Base-by-base conservation (phyloP, 1,140 invertebrate genomes). In the Carposina sasakii region DNA sequence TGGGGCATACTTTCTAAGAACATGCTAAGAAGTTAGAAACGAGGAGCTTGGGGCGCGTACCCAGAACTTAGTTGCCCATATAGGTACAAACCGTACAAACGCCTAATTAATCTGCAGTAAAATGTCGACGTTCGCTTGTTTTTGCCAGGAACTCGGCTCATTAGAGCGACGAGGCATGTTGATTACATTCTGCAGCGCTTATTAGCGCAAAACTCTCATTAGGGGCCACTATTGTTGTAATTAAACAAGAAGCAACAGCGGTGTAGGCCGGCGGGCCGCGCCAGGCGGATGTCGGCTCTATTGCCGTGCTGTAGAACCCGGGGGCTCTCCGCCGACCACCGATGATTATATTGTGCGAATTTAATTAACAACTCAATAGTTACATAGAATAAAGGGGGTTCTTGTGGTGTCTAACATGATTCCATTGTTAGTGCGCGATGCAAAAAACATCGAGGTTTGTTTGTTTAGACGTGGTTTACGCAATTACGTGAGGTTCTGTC, bases 151-250 rank as follows among this genome's bases (percentile, higher is more conserved):
- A 78, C 76, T 75, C 64, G 67, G 67, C 69, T 84, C 77, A 84
- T 84, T 84, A 84, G 77, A 78, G 67, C 72, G 67, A 72, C 76
- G 73, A 81, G 68, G 81, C 73, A 84, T 71, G 79, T 84, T 81
- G 76, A 81, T 79, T 81, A 79, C 77, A 83, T 81, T 83, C 70
- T 81, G 77, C 75, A 76, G 76, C 69, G 73, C 77, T 84, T 84
- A 81, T 81, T 81, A 84, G 75, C 76, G 75, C 76, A 78, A 39
- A 78, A 81, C 73, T 81, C 79, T 78, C 77, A 79, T 79, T 81
- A 81, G 71, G 66, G 77, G 63, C 74, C 67, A 81, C 77, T 81
- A 84, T 84, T 84, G 81, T 84, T 84, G 71, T 81, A 81, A 84
- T 84, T 84, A 78, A 81, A 81, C 74, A 79, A 79, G 70, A 69